Percentiles rank a stretch among this genome's conserved stretches.
Conservation (phyloP, 2,888 invertebrate species). For the Chloroclysta siterata region DNA sequence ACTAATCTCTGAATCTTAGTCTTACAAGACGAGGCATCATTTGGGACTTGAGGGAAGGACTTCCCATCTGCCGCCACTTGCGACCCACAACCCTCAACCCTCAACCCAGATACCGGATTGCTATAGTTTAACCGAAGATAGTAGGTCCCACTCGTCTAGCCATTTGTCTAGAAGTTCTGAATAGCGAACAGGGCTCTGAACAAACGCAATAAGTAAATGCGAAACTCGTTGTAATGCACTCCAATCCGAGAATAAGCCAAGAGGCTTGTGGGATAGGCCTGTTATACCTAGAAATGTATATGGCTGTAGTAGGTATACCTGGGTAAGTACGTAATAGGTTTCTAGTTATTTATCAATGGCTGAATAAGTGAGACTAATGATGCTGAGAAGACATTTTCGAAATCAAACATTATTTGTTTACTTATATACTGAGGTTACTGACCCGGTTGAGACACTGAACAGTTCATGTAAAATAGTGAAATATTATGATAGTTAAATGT, state of each 20-base stretch:
- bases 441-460: neutral
- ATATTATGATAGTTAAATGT: neutral
- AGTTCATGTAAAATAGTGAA: neutral
- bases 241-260: slow-evolving; percentile 27
- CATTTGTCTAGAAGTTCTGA: slow-evolving; percentile 23
- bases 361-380: slow-evolving; percentile 1
- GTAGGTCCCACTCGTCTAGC: neutral
- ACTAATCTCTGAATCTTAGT: too few species aligned
- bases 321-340: neutral
- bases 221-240: slow-evolving; percentile 39
- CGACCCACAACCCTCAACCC: too few species aligned
- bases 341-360: neutral
- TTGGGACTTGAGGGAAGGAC: too few species aligned
- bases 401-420: slow-evolving; percentile 12
- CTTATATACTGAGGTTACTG: neutral
- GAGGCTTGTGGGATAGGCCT: slow-evolving; percentile 25
- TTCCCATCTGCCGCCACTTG: too few species aligned
- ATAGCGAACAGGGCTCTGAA: slow-evolving; percentile 22
- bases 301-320: neutral
- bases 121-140: too few species aligned
- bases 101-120: too few species aligned
- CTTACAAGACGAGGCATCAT: too few species aligned
- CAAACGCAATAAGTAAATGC: slow-evolving; percentile 40
- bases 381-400: slow-evolving; percentile 17
- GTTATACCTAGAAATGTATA: slow-evolving; percentile 1